Evolutionary conservation across 2,113 vertebrate genomes (phyloP).

Genomic region (Promerops cafer): DNA sequence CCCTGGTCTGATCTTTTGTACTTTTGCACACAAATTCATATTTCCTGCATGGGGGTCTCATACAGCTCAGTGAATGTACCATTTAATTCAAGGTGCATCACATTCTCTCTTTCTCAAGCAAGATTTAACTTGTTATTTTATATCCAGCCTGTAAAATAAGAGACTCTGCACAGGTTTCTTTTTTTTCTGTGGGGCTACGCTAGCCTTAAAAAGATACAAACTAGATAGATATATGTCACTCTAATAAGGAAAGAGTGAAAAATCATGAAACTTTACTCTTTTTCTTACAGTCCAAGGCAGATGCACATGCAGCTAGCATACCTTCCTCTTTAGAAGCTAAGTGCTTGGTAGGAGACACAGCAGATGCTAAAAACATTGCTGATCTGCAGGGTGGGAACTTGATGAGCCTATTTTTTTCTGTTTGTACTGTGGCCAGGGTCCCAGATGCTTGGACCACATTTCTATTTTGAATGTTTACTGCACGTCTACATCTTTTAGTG

Average conservation of each 20-base stretch:
- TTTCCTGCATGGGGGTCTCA: not conserved
- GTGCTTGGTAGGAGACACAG: not conserved
- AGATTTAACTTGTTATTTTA: not conserved
- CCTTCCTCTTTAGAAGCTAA: not conserved
- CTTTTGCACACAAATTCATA: not conserved
- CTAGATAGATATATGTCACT: not conserved
- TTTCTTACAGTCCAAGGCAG: not conserved
- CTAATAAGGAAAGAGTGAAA: not conserved
- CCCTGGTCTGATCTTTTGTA: constrained; percentile 5
- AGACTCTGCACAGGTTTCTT: not conserved
- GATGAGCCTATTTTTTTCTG: not conserved
- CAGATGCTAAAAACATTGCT: not conserved
- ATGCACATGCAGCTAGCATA: not conserved
- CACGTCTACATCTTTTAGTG: not conserved
- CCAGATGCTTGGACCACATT: not conserved
- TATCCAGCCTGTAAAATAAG: not conserved
- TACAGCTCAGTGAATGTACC: not conserved
- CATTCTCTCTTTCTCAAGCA: not conserved
- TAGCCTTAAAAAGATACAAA: not conserved
- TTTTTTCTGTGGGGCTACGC: not conserved
- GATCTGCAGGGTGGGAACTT: not conserved
- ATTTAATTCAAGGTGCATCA: not conserved
- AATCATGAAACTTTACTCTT: not conserved
- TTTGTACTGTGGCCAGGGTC: not conserved
- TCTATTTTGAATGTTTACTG: not conserved